These are phyloP conservation scores for Macropus fuliginosus DNA, from an alignment of 2,797 vertebrate genomes.

Conservation along the genomic window DNA sequence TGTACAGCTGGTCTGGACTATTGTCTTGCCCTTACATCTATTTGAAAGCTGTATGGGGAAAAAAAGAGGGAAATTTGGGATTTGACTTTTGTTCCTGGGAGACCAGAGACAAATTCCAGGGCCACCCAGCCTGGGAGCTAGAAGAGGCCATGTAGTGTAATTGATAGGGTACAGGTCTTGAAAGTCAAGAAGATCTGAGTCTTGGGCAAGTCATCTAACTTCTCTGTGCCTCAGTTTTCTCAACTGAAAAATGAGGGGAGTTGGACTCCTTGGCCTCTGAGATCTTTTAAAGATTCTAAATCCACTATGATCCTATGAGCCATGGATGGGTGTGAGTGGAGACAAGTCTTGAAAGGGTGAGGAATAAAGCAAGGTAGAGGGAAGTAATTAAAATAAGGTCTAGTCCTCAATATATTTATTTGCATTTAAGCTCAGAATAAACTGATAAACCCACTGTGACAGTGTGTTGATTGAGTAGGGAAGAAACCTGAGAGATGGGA, in stretches of 20 bases:
- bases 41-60: neutral
- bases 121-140: neutral
- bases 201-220: neutral
- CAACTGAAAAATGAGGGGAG: neutral
- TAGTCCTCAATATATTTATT: neutral
- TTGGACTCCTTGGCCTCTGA: no score
- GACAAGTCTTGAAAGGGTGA: neutral
- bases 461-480: neutral
- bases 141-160: neutral
- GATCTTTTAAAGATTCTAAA: neutral
- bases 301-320: neutral
- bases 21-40: neutral
- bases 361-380: neutral
- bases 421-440: neutral
- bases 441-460: neutral
- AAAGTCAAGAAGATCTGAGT: neutral
- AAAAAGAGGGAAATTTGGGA: neutral
- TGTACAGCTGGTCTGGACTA: neutral
- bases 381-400: neutral
- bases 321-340: neutral
- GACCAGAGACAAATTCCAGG: neutral
- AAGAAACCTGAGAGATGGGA: neutral
- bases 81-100: neutral
- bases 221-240: neutral
- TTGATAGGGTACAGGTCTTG: neutral